These are phyloP conservation scores for Simalia tracyae DNA, from an alignment of 2,797 vertebrate species.

Conservation along the genomic window DNA sequence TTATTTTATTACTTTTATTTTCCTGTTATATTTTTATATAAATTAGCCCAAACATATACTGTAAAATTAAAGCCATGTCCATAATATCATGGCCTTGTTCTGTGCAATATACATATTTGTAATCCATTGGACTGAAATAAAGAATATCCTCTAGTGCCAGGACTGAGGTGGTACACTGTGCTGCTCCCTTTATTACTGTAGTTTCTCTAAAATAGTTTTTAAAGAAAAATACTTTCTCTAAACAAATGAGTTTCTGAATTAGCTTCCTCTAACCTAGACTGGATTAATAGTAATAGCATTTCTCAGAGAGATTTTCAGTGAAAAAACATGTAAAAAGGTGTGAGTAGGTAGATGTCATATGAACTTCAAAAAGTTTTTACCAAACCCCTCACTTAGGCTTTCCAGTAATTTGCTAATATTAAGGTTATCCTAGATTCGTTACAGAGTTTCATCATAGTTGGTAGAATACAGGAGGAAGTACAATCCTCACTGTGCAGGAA, in stretches of 20 bases:
- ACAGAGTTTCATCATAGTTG: neutral
- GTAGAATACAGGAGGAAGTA: neutral
- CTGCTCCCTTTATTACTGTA: neutral
- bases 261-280: neutral
- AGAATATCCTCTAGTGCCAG: neutral
- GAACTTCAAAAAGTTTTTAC: neutral
- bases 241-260: neutral
- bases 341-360: neutral
- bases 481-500: neutral
- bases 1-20: slow-evolving; percentile 19
- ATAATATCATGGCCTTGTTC: neutral
- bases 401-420: neutral
- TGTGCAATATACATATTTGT: neutral
- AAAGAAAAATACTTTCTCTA: neutral
- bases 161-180: neutral
- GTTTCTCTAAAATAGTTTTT: neutral
- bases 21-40: neutral
- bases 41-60: neutral
- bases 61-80: neutral
- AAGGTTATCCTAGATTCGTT: neutral
- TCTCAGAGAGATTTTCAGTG: neutral
- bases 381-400: neutral
- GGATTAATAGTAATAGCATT: slow-evolving; percentile 4
- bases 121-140: neutral
- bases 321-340: neutral